These are phyloP conservation scores for Gortyna flavago DNA, from an alignment of 2,888 invertebrate genomes.

Conservation along the genomic window DNA sequence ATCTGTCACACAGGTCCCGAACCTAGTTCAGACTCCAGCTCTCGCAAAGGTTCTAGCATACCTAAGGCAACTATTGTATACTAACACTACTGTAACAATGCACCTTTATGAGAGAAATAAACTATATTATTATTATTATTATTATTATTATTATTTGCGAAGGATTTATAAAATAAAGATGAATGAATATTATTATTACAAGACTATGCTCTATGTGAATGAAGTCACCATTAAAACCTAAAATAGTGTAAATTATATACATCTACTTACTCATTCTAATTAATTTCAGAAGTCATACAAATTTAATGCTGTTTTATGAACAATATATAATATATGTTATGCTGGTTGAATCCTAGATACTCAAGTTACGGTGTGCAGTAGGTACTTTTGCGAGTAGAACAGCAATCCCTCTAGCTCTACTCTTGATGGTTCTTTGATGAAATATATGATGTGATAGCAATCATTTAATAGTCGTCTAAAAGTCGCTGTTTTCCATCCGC, in stretches of 20 bases:
- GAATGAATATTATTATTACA: not conserved
- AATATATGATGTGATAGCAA: no score
- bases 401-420: not conserved
- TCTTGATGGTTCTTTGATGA: not conserved
- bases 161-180: not conserved
- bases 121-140: no score
- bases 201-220: not conserved
- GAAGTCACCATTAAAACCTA: not conserved
- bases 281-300: not conserved
- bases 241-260: not conserved
- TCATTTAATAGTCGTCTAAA: no score
- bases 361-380: not conserved
- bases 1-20: no score
- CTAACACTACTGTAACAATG: no score
- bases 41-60: no score
- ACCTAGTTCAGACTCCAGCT: no score
- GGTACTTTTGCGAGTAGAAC: not conserved
- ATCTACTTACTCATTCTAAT: not conserved
- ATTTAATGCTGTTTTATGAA: not conserved
- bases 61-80: no score
- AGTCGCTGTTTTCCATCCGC: conserved; percentile 10
- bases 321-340: not conserved
- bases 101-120: no score
- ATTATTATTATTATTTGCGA: no score
- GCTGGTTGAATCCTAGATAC: not conserved